These are phyloP conservation scores for Argyra leucocephala DNA, from an alignment of 2,888 invertebrate genomes.

Conservation along the genomic window DNA sequence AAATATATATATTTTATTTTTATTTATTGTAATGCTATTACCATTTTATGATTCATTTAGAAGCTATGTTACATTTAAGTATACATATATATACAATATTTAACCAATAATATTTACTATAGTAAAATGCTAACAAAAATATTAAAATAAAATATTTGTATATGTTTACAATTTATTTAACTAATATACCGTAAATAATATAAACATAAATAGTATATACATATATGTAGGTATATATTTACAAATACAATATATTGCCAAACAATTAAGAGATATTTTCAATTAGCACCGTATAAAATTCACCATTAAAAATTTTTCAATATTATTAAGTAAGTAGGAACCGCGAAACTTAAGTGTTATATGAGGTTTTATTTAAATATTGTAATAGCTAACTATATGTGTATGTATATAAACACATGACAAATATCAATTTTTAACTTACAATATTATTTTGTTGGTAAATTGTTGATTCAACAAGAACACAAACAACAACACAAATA, in stretches of 20 bases:
- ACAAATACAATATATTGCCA: neutral
- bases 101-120: neutral
- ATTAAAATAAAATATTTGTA: neutral
- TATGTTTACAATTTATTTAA: neutral
- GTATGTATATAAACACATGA: too few species aligned
- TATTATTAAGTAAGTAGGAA: neutral
- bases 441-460: too few species aligned
- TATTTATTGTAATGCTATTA: slow-evolving; percentile 6
- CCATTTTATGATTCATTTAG: neutral
- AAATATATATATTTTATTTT: neutral
- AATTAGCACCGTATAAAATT: neutral
- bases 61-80: neutral
- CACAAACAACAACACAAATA: too few species aligned
- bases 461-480: too few species aligned
- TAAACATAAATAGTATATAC: neutral
- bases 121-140: neutral
- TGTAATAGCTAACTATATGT: too few species aligned
- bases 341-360: neutral
- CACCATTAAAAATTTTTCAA: neutral
- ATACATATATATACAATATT: neutral
- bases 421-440: too few species aligned
- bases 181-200: neutral
- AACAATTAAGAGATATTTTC: neutral
- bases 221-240: too few species aligned
- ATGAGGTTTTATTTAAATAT: neutral